Conservation (phyloP, 2,113 vertebrate genomes). For the Pangasianodon gigas region DNA sequence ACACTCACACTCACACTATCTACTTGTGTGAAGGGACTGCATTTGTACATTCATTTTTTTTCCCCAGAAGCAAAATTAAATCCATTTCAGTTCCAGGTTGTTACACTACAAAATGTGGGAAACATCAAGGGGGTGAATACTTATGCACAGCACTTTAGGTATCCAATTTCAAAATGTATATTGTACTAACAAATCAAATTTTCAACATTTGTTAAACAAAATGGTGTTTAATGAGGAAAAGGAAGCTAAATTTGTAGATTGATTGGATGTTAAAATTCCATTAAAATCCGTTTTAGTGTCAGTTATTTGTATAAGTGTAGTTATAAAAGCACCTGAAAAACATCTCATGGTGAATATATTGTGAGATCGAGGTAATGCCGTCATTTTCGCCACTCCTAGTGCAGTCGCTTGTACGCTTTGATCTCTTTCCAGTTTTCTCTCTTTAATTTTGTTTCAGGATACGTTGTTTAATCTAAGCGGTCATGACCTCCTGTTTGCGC, state of each 20-base stretch:
- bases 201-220: not conserved
- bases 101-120: not conserved
- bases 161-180: not conserved
- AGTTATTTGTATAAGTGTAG: no score
- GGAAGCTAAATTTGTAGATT: not conserved
- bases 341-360: not conserved
- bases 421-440: not conserved
- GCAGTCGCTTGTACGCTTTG: not conserved
- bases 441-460: conserved; percentile 11
- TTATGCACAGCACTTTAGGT: not conserved
- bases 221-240: not conserved
- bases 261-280: no score
- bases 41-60: not conserved
- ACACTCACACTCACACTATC: not conserved
- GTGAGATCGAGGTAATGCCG: not conserved
- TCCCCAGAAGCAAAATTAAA: not conserved
- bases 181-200: not conserved
- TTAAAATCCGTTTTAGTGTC: no score
- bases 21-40: not conserved
- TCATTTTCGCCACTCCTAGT: not conserved
- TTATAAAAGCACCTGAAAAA: not conserved
- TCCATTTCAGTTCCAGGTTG: not conserved
- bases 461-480: not conserved
- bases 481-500: not conserved
- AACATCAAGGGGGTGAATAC: not conserved